Evolutionary conservation across 2,797 vertebrate genomes (phyloP).

Genomic region (Etheostoma nigrum): DNA sequence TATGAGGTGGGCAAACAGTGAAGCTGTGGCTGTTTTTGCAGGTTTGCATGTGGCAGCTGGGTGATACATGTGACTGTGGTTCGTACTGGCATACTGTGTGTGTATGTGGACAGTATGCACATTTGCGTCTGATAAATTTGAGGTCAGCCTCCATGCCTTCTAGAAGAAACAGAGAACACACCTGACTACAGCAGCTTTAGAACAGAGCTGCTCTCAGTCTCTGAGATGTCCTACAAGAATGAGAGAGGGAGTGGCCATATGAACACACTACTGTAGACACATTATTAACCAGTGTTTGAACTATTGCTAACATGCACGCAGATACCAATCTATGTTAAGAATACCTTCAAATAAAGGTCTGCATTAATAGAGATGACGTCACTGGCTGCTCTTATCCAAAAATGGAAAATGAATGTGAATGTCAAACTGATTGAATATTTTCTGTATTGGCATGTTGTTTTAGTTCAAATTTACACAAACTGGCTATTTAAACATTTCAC

Average conservation of each 20-base stretch:
- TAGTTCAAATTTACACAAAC: neutral
- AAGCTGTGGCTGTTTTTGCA: conserved; percentile 44
- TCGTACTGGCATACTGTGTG: conserved; percentile 48
- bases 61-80: conserved; percentile 65
- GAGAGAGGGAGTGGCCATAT: conserved; percentile 84
- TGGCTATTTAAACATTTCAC: neutral
- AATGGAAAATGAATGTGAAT: neutral
- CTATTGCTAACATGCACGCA: conserved; percentile 48
- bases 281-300: conserved; percentile 27
- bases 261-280: conserved; percentile 75
- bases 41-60: conserved; percentile 56
- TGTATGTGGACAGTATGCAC: conserved; percentile 48
- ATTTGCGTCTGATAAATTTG: conserved; percentile 57
- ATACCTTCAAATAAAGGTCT: conserved; percentile 12
- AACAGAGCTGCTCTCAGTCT: conserved; percentile 87
- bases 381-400: neutral
- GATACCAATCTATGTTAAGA: conserved; percentile 1
- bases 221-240: conserved; percentile 85
- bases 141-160: conserved; percentile 81
- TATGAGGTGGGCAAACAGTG: conserved; percentile 59
- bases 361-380: neutral
- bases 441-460: neutral
- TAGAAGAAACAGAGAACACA: conserved; percentile 84
- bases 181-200: conserved; percentile 88
- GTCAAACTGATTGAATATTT: conserved; percentile 1